Base-by-base conservation (phyloP, 2,888 invertebrate species). In the Cerceris rybyensis region DNA sequence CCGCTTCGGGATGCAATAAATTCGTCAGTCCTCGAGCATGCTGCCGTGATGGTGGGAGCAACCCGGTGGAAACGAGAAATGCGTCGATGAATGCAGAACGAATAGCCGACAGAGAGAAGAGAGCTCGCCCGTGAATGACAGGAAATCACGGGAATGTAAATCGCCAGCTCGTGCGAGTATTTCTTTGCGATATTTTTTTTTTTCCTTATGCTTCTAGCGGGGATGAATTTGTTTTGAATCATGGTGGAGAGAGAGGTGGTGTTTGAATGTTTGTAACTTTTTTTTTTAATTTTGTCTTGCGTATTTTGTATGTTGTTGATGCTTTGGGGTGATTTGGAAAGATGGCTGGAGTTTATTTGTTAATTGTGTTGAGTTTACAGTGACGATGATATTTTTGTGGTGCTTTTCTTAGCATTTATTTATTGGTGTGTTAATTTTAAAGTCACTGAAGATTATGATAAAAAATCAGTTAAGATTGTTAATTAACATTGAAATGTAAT, bases 21-120 rank as follows among this genome's bases (percentile, higher is more conserved):
- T 91, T 90, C 90, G 88, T 91, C 91, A 89, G 86, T 82, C 85
- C 80, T 84, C 84, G 84, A 77, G 82, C 78, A 81, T 86, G 85
- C 83, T 77, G 85, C 84, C 52, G 55, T 42, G 54, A 58, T 54
- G 75, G 55, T 49, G 42, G 46, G 59, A 55, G 55, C 59, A 70
- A 41, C 63, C 49, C 52, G 66, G 46, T 86, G 86, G 86, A 88
- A 87, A 87, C 85, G 86, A 86, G 86, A 88, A 70, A 88, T 88
- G 86, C 89, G 88, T 89, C 88, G 88, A 89, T 89, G 88, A 88
- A 89, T 89, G 88, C 86, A 83, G 86, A 89, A 88, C 87, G 87
- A 83, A 87, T 86, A 85, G 66, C 46, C 69, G 64, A 58, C 7
- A 41, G 57, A 50, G 49, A 41, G 57, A 78, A 13, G 71, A 71